A percentile compares a stretch with the other conserved stretches of the same genome.
Evolutionary conservation across 2,888 invertebrate genomes (phyloP).

Genomic region (Cerastis rubricosa): DNA sequence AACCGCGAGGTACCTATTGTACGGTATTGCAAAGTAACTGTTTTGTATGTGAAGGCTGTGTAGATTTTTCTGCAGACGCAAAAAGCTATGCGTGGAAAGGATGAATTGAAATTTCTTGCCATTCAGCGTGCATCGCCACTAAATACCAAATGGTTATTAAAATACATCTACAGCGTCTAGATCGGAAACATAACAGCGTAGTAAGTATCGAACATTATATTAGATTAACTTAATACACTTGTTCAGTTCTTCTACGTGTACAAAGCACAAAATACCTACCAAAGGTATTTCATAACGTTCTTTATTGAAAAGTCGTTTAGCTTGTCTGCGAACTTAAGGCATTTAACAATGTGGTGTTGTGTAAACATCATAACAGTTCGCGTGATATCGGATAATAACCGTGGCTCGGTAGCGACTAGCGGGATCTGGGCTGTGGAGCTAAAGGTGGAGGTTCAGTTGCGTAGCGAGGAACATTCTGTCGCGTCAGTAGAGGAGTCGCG

Average conservation of each 20-base stretch:
- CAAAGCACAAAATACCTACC: not conserved
- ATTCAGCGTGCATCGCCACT: not conserved
- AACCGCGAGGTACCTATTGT: not conserved
- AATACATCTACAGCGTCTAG: not conserved
- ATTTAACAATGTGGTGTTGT: slow-evolving; percentile 27
- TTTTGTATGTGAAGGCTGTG: not conserved
- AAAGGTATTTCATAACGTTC: not conserved
- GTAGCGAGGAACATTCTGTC: not conserved
- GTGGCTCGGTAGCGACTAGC: not conserved
- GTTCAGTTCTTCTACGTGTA: not conserved
- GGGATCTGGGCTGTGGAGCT: slow-evolving; percentile 1
- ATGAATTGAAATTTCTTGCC: not conserved
- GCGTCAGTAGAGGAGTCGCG: not conserved
- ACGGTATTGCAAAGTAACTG: not conserved
- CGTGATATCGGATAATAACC: slow-evolving; percentile 44
- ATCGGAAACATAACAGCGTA: not conserved
- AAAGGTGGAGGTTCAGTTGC: slow-evolving; percentile 36
- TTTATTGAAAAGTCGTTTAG: not conserved
- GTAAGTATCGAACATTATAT: not conserved
- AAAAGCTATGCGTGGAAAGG: not conserved
- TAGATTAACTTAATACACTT: not conserved
- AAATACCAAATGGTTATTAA: not conserved
- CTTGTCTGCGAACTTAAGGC: not conserved
- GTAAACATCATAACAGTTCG: slow-evolving; percentile 16
- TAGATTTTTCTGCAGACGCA: not conserved